These are phyloP conservation scores for Thunnus maccoyii DNA, from an alignment of 2,113 vertebrate genomes.

Conservation along the genomic window DNA sequence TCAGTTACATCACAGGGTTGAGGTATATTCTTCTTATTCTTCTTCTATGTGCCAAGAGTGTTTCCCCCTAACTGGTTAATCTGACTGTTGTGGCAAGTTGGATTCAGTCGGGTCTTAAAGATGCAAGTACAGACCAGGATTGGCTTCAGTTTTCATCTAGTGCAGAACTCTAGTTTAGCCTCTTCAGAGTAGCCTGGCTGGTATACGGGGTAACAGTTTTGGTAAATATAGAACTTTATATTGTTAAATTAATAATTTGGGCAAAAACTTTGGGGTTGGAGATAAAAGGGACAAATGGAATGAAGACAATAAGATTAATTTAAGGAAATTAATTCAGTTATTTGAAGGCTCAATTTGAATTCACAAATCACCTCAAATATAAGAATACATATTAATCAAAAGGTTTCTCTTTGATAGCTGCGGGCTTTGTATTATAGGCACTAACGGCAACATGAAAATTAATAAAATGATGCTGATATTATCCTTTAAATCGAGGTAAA, in stretches of 20 bases:
- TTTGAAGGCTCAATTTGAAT: not conserved
- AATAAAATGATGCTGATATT: not conserved
- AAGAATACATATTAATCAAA: not conserved
- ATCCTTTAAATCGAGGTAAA: not conserved
- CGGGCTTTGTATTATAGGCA: constrained; percentile 9
- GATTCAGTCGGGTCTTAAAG: too few relatives aligned
- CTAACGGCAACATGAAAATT: constrained; percentile 30
- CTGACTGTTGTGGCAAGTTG: too few relatives aligned
- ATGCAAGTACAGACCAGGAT: too few relatives aligned
- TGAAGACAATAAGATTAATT: not conserved
- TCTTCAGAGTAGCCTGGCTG: constrained; percentile 5
- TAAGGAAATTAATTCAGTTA: not conserved
- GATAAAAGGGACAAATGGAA: not conserved
- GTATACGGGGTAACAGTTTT: not conserved
- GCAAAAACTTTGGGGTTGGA: not conserved
- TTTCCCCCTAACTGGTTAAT: too few relatives aligned
- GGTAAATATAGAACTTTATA: too few relatives aligned
- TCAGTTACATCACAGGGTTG: too few relatives aligned
- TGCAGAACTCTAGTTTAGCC: not conserved
- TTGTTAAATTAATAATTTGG: not conserved
- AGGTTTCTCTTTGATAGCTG: not conserved
- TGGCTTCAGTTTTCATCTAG: too few relatives aligned
- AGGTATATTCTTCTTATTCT: too few relatives aligned
- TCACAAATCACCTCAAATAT: not conserved
- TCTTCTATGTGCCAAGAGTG: too few relatives aligned